Evolutionary conservation across 2,113 vertebrate species (phyloP), one percentile per base, ranked within the genome.

Genomic region (Telmatochromis brichardi): DNA sequence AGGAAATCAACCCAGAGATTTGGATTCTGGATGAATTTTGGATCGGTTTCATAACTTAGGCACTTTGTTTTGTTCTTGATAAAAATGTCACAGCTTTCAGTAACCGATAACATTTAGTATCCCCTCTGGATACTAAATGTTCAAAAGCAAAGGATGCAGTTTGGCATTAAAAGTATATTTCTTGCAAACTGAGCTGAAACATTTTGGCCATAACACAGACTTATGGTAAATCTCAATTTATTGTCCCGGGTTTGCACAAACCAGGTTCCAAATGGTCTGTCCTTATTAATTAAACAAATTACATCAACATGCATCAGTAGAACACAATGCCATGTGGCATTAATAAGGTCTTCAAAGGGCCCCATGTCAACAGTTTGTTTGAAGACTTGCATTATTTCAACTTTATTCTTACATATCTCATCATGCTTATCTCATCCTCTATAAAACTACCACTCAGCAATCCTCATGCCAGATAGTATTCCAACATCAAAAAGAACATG

Each of bases 181-280:
- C 40, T 73, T 15, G 45, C 21, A 17, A 55, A 57, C 9, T 47
- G 13, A 17, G 13, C 12, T 58, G 6, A 78, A 78, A 51, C 9
- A 35, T 35, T 73, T 19, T 50, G 50, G 79, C 4, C 13, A 45
- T 55, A 19, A 57, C 2, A 53, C 3, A 79, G 11, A 73, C 21
- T 45, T 26, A 11, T 23, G 17, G 26, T 31, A 79, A 33, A 53
- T 53, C 26, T 47, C 40, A 47, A 45, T 28, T 0, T 47, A 73
- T 45, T 47, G 68, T 0, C 21, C 68, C 0, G 1, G 0, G 23
- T 45, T 73, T 47, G 3, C 3, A 45, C 0, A 73, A 26, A 47
- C 0, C 68, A 5, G 5, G 13, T 28, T 73, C 68, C 40, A 47
- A 26, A 17, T 73, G 40, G 0, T 26, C 21, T 47, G 21, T 28